Base-by-base conservation (phyloP, 1,140 invertebrate species). In the Triops longicaudatus region DNA sequence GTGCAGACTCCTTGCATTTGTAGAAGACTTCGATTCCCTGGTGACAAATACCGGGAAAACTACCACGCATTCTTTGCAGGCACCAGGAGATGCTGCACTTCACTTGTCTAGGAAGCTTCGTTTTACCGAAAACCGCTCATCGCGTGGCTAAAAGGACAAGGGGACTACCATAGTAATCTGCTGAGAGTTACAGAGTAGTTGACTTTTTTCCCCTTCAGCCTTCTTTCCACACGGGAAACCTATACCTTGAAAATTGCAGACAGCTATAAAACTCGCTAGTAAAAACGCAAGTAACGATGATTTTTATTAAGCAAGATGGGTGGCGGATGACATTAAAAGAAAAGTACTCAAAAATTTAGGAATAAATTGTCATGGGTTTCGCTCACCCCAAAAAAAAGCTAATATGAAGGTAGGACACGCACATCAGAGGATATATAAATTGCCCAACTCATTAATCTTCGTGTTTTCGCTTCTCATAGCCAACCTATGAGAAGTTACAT, bases 201-300 rank as follows among this genome's bases (percentile, higher is more conserved):
- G 17, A 63, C 50, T 63, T 22, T 22, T 63, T 63, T 63, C 22
- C 22, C n/a, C 22, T 6, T 63, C 22, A 63, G n/a, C 22, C 14
- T 63, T 63, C 14, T 5, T 63, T 22, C 22, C n/a, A n/a, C 0
- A 14, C 14, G 50, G 4, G n/a, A 22, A 63, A 63, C 50, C 50
- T 63, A 63, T 63, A 63, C 50, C 50, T 63, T 63, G n/a, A 63
- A 63, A 63, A 63, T 63, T 17, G 50, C 50, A 63, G 50, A n/a
- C 14, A 63, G 22, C 50, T 63, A 3, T 63, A 63, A 63, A 63
- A 63, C 50, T 7, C 50, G 22, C 10, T 63, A 22, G 6, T 63
- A 63, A 63, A 63, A 63, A 63, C 14, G 22, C 17, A 22, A 22
- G n/a, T 63, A 63, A 63, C 50, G 50, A 63, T 63, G n/a, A 63